phyloP scores from a whole-genome alignment of 2,888 invertebrate genomes.

The Yponomeuta cagnagella region DNA sequence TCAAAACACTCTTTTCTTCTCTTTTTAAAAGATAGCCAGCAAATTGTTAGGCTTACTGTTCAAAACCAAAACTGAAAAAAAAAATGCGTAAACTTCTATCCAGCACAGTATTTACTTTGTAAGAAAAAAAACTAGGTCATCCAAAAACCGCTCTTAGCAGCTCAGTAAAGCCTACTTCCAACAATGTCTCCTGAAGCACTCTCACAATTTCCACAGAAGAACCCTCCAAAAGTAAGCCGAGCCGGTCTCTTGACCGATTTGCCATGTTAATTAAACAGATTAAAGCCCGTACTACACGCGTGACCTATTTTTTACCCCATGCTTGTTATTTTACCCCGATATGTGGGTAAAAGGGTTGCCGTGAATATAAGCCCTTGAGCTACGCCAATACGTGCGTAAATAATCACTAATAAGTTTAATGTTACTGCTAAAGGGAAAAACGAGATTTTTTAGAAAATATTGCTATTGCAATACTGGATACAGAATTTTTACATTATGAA shows the following conservation, averaged over 20 bases:
- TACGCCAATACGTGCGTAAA: conserved; percentile 2
- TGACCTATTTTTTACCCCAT: conserved; percentile 66
- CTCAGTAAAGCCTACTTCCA: neutral
- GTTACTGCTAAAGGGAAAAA: neutral
- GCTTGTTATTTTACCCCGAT: conserved; percentile 41
- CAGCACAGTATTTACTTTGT: neutral
- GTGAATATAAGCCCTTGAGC: neutral
- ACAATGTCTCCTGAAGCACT: neutral
- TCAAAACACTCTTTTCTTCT: too few relatives aligned
- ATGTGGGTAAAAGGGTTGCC: conserved; percentile 11
- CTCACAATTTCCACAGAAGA: neutral
- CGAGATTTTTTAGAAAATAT: neutral
- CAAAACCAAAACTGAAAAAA: too few relatives aligned
- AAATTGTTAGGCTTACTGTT: too few relatives aligned
- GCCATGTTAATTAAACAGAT: conserved; percentile 70
- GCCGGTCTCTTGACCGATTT: conserved; percentile 18
- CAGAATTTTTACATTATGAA: too few relatives aligned
- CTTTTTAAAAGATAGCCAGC: too few relatives aligned
- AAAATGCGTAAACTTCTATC: too few relatives aligned
- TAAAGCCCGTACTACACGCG: conserved; percentile 45
- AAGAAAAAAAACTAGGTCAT: neutral
- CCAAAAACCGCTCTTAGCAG: neutral
- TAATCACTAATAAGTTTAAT: conserved; percentile 6
- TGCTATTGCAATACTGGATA: too few relatives aligned
- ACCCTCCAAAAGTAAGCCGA: neutral